Base-by-base conservation (phyloP, 2,888 invertebrate genomes). In the Callosobruchus maculatus region DNA sequence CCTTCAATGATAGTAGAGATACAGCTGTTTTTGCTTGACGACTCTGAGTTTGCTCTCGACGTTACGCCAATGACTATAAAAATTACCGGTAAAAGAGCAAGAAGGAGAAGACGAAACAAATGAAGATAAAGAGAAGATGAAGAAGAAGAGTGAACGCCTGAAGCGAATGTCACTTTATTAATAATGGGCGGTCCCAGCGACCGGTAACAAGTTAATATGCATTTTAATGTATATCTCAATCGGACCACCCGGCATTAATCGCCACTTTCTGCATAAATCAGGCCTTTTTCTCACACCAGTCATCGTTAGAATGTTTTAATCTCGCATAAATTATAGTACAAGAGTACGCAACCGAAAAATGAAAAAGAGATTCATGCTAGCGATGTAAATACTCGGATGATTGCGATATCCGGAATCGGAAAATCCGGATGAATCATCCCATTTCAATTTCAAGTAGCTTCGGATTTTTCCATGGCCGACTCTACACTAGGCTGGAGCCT, bases 201-300 rank as follows among this genome's bases (percentile, higher is more conserved):
- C 82, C 82, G 80, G 84, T 85, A 86, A 86, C 87, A 84, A 86
- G 85, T 87, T 87, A 86, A 86, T 87, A 87, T 87, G 86, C 86
- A 86, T 87, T 86, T 87, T 87, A 87, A 87, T 87, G 87, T 87
- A 84, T 81, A 81, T 83, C 83, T 83, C 82, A 84, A 85, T 83
- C 80, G 85, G 86, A 86, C 86, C 86, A 86, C 86, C 86, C 86
- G 86, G 86, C 85, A 86, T 84, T 85, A 86, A 86, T 83, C 84
- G 82, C 82, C 82, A 82, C 81, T 82, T 84, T 85, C 83, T 82
- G 85, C 85, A 85, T 86, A 86, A 86, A 86, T 86, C 86, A 86
- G 82, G 82, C 83, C 83, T 83, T 84, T 84, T 85, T 85, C 85
- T 85, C 85, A 84, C 85, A 85, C 84, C 82, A 83, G 83, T 83